phyloP scores from a whole-genome alignment of 1,140 invertebrate species.

The Neodiprion virginianus region DNA sequence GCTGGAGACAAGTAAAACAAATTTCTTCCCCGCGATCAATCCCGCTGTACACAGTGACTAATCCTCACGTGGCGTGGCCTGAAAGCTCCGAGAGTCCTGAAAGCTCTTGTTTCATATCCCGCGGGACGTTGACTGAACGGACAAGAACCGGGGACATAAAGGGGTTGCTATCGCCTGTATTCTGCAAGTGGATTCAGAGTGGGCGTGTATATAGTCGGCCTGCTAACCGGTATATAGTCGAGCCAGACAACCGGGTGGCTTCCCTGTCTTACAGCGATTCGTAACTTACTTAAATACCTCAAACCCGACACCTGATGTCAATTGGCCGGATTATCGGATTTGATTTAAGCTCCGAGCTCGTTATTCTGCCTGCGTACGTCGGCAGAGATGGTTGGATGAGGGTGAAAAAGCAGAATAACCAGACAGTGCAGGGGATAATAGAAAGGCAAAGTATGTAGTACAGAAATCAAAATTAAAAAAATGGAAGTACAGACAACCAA shows the following conservation, averaged over 20 bases:
- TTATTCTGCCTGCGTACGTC: no score
- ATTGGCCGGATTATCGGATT: no score
- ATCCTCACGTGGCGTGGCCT: neutral
- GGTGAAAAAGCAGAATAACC: no score
- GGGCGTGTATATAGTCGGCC: neutral
- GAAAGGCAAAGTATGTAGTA: no score
- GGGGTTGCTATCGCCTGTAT: neutral
- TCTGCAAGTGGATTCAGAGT: constrained; percentile 1
- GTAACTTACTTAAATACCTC: no score
- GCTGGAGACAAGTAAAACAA: neutral
- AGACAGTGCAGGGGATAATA: no score
- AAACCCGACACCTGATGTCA: no score
- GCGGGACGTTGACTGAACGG: neutral
- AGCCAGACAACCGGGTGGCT: neutral
- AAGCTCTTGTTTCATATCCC: neutral
- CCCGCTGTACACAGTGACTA: neutral
- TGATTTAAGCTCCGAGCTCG: no score
- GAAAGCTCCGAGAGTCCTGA: neutral
- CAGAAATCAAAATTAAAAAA: no score
- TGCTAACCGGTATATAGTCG: neutral
- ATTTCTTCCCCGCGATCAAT: neutral
- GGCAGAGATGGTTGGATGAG: no score
- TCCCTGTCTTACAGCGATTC: no score
- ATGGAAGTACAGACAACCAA: no score
- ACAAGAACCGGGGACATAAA: neutral